These are phyloP conservation scores for Erynnis tages DNA, from an alignment of 2,888 invertebrate genomes.

Conservation along the genomic window DNA sequence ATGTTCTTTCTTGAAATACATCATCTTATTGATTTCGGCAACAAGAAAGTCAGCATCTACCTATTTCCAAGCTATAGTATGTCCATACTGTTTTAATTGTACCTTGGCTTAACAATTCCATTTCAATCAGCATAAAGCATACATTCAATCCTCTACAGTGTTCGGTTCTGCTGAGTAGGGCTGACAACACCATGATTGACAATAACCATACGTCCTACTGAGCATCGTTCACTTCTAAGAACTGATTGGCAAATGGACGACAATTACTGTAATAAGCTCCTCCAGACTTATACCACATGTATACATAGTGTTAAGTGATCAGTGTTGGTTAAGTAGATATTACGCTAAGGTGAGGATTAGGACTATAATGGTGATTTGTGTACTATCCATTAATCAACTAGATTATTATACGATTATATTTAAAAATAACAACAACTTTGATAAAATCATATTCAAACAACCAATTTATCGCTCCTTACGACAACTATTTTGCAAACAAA, in stretches of 20 bases:
- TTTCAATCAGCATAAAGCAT: not conserved
- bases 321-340: constrained; percentile 2
- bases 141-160: not conserved
- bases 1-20: too few relatives aligned
- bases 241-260: constrained; percentile 25
- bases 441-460: not conserved
- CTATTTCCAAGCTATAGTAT: too few relatives aligned
- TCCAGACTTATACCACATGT: not conserved
- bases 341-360: not conserved
- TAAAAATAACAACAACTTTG: not conserved
- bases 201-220: constrained; percentile 15
- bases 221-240: constrained; percentile 17
- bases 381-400: not conserved
- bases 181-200: constrained; percentile 7
- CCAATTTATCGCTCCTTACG: not conserved
- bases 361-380: not conserved
- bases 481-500: not conserved
- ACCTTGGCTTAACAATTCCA: too few relatives aligned
- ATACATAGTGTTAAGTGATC: not conserved
- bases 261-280: constrained; percentile 21
- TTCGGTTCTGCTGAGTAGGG: not conserved
- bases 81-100: too few relatives aligned
- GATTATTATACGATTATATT: not conserved
- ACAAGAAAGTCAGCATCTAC: too few relatives aligned
- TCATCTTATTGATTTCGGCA: too few relatives aligned